Percentiles rank a stretch among this genome's conserved stretches.
Conservation (phyloP, 2,888 invertebrate species). For the Cataglyphis altisquamis region DNA sequence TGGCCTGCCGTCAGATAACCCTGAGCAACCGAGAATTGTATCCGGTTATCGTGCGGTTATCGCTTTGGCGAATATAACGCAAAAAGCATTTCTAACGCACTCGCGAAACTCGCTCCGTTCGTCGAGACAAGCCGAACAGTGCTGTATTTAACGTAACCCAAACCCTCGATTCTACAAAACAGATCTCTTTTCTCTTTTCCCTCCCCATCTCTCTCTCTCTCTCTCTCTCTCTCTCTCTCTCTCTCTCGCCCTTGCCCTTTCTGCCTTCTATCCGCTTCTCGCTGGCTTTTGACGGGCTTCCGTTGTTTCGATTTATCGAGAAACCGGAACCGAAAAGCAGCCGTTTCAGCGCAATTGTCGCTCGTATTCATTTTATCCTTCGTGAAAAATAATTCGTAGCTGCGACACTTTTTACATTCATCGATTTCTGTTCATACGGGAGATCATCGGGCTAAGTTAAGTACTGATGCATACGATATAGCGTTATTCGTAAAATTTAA, state of each 20-base stretch:
- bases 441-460: neutral
- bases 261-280: constrained; percentile 40
- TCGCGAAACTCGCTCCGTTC: constrained; percentile 42
- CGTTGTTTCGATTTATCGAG: constrained; percentile 85
- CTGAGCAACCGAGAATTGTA: constrained; percentile 84
- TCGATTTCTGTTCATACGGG: neutral
- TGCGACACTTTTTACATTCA: neutral
- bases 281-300: constrained; percentile 70
- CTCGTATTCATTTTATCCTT: constrained; percentile 11
- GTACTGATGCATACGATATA: neutral
- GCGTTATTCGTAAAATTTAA: neutral
- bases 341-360: constrained; percentile 4
- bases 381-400: constrained; percentile 20
- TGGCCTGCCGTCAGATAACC: constrained; percentile 86
- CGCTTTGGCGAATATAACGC: constrained; percentile 77
- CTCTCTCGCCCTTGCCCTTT: constrained; percentile 17
- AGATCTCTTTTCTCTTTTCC: constrained; percentile 36
- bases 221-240: constrained; percentile 15
- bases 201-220: neutral
- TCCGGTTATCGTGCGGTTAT: constrained; percentile 85
- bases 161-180: constrained; percentile 68
- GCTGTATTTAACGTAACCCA: constrained; percentile 70
- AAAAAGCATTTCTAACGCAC: constrained; percentile 73
- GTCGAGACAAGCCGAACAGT: constrained; percentile 50
- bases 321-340: constrained; percentile 83